A percentile compares a stretch with the other conserved stretches of the same genome.
Evolutionary conservation across 2,888 invertebrate genomes (phyloP).

Genomic region (Tortricodes alternella): DNA sequence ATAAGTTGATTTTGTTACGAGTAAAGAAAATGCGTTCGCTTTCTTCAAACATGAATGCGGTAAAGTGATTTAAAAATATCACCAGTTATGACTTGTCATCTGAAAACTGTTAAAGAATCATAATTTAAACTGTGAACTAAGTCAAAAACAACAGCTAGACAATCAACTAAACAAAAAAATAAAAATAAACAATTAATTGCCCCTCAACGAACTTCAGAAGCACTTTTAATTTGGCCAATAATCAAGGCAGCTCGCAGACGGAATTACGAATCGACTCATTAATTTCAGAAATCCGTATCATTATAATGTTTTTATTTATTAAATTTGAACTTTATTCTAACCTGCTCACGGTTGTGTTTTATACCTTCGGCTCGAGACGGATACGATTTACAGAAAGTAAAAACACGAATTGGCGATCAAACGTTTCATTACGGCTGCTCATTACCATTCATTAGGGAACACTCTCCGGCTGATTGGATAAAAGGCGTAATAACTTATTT

Average conservation of each 20-base stretch:
- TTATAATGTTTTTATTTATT: too few species aligned
- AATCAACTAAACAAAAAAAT: not conserved
- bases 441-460: constrained; percentile 1
- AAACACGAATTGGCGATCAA: not conserved
- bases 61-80: too few species aligned
- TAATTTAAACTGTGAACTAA: not conserved
- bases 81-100: too few species aligned
- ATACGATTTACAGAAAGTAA: too few species aligned
- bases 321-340: too few species aligned
- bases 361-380: too few species aligned
- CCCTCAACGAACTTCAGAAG: not conserved
- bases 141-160: not conserved
- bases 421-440: not conserved
- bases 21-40: too few species aligned
- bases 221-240: constrained; percentile 4
- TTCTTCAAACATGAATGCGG: too few species aligned
- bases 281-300: too few species aligned
- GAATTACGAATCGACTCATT: constrained; percentile 7
- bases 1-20: too few species aligned
- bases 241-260: not conserved
- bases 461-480: not conserved
- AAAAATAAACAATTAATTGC: not conserved
- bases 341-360: too few species aligned
- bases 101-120: too few species aligned
- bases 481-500: not conserved